Conservation (phyloP, 2,113 vertebrate genomes). For the Ptychochromis oligacanthus region DNA sequence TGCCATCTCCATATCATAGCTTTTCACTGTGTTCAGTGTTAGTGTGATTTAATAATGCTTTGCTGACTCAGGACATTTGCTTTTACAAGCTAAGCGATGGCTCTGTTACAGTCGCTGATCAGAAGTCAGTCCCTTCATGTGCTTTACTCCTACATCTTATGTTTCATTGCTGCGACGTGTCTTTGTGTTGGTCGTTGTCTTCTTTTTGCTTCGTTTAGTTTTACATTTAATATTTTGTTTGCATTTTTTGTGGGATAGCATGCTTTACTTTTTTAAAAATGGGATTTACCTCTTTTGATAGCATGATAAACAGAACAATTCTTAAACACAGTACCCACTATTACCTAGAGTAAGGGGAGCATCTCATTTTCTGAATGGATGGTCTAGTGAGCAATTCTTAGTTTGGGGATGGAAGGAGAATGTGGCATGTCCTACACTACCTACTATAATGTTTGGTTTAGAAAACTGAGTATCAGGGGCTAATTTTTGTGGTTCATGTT, state of each 20-base stretch:
- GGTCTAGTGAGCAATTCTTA: background rate
- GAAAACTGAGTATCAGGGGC: background rate
- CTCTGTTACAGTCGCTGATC: background rate
- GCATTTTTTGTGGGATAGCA: background rate
- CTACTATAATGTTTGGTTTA: background rate
- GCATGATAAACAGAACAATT: background rate
- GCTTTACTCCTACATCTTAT: background rate
- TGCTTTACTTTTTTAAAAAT: background rate
- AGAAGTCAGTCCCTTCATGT: background rate
- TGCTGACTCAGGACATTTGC: background rate
- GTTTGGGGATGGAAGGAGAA: background rate
- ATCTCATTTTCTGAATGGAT: background rate
- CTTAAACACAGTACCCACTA: background rate
- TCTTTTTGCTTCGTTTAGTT: background rate
- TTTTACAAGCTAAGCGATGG: background rate
- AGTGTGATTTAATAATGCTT: background rate
- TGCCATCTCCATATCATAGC: background rate
- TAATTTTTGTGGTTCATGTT: background rate
- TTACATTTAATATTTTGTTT: background rate
- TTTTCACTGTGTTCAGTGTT: slow-evolving; percentile 9
- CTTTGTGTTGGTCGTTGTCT: background rate
- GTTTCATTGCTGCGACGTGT: background rate
- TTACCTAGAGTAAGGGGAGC: background rate
- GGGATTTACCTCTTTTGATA: background rate
- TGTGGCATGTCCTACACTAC: background rate